Percentiles rank a stretch among this genome's conserved stretches.
phyloP scores from a whole-genome alignment of 2,888 invertebrate genomes.

The Epinotia ramella region DNA sequence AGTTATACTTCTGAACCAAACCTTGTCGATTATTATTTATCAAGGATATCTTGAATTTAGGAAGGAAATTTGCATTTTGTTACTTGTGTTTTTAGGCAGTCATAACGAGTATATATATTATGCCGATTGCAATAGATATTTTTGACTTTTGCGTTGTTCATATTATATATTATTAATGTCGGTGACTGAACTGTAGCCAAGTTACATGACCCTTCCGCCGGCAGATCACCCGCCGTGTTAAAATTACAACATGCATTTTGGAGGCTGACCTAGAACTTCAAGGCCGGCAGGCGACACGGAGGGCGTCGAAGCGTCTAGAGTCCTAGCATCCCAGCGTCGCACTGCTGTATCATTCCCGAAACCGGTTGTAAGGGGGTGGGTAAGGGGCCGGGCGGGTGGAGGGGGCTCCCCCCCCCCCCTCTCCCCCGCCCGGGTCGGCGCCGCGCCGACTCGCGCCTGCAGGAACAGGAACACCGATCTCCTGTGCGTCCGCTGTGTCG shows the following conservation, averaged over 20 bases:
- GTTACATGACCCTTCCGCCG: not conserved
- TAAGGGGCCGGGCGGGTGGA: not conserved
- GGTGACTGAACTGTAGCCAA: not conserved
- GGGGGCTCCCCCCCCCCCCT: constrained; percentile 5
- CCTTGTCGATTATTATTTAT: too few relatives aligned
- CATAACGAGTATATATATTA: too few relatives aligned
- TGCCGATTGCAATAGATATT: not conserved
- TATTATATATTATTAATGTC: too few relatives aligned
- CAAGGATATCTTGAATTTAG: too few relatives aligned
- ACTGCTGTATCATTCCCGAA: constrained; percentile 44
- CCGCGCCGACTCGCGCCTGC: constrained; percentile 33
- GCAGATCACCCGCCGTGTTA: not conserved
- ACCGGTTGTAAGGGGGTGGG: constrained; percentile 13
- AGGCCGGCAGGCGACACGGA: constrained; percentile 12
- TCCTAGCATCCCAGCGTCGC: constrained; percentile 38
- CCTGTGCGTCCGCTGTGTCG: not conserved
- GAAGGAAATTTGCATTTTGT: not conserved
- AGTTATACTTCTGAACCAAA: too few relatives aligned
- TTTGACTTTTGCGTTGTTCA: not conserved
- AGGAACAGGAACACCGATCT: constrained; percentile 17
- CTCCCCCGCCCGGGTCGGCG: constrained; percentile 30
- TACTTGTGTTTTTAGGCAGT: not conserved
- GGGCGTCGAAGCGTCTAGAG: constrained; percentile 28
- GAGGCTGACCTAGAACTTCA: constrained; percentile 35
- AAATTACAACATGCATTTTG: constrained; percentile 24